phyloP scores from a whole-genome alignment of 2,797 vertebrate species.

The Oreochromis grahami region DNA sequence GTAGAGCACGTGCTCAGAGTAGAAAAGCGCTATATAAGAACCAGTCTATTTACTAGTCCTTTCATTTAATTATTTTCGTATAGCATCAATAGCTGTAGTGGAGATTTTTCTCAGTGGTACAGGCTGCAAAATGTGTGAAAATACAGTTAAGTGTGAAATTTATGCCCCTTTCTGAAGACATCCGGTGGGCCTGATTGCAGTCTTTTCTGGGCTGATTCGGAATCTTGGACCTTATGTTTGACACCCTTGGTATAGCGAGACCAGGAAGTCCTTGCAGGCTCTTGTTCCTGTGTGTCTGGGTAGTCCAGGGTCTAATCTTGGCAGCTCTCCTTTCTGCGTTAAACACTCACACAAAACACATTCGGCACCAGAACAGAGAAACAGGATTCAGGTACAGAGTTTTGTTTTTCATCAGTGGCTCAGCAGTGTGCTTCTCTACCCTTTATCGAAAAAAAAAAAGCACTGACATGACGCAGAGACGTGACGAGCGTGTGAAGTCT shows the following conservation, averaged over 20 bases:
- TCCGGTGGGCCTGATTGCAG: neutral
- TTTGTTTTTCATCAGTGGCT: neutral
- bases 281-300: neutral
- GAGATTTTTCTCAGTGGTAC: neutral
- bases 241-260: neutral
- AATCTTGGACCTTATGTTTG: neutral
- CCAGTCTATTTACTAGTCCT: neutral
- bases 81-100: neutral
- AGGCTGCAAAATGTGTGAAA: neutral
- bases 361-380: neutral
- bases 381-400: neutral
- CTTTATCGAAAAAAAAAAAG: neutral
- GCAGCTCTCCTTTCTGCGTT: neutral
- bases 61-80: accelerated
- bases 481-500: constrained; percentile 1
- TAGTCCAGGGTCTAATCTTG: neutral
- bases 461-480: constrained; percentile 1
- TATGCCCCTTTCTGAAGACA: neutral
- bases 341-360: accelerated
- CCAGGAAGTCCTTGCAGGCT: neutral
- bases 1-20: neutral
- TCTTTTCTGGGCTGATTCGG: neutral
- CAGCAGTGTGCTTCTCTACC: neutral
- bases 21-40: neutral
- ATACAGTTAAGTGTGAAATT: neutral